A percentile compares a stretch with the other conserved stretches of the same genome.
Evolutionary conservation across 2,888 invertebrate genomes (phyloP).

Genomic region (Taphrorychus bicolor): DNA sequence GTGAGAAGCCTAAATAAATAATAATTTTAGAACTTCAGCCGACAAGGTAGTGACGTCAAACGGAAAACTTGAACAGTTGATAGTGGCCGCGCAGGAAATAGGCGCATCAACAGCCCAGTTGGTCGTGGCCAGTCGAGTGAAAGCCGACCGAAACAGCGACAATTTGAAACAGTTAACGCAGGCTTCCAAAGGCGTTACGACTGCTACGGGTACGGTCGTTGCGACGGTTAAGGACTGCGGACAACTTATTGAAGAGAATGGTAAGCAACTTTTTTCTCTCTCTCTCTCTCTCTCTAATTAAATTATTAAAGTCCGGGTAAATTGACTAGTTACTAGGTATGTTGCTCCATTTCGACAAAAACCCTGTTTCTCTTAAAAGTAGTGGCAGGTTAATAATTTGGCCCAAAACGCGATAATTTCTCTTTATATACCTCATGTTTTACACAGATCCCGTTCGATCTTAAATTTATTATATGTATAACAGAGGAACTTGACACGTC

Average conservation of each 20-base stretch:
- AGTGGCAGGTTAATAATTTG: no score
- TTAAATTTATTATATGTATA: no score
- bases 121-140: slow-evolving; percentile 95
- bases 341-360: no score
- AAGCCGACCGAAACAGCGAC: slow-evolving; percentile 84
- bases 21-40: slow-evolving; percentile 77
- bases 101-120: slow-evolving; percentile 96
- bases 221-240: slow-evolving; percentile 92
- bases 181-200: slow-evolving; percentile 89
- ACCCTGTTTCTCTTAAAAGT: no score
- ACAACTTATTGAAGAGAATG: slow-evolving; percentile 83
- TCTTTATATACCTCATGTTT: no score
- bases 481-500: slow-evolving; percentile 90
- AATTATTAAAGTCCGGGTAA: no score
- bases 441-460: no score
- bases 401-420: no score
- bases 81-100: slow-evolving; percentile 96
- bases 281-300: no score
- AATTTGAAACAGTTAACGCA: slow-evolving; percentile 81
- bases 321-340: no score
- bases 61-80: slow-evolving; percentile 90
- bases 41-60: slow-evolving; percentile 87
- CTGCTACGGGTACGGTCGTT: slow-evolving; percentile 76
- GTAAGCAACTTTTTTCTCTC: no score
- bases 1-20: no score